Percentiles rank a stretch among this genome's conserved stretches.
These are phyloP conservation scores for Sebastes elongatus DNA, from an alignment of 2,797 vertebrate genomes.

Conservation along the genomic window DNA sequence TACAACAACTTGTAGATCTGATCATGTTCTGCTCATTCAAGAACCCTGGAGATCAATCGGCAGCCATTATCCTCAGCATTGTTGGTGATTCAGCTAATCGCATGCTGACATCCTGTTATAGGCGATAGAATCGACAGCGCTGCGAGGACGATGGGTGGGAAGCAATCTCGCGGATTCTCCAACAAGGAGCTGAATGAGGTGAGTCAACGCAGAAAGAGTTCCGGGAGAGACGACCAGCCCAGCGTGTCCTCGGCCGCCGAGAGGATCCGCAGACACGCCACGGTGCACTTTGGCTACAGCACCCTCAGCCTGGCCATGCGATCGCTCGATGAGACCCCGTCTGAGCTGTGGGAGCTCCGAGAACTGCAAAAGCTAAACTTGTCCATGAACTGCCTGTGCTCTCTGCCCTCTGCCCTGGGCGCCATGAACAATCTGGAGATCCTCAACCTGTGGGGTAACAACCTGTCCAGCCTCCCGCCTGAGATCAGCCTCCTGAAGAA, in stretches of 20 bases:
- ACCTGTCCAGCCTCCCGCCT: slow-evolving; percentile 86
- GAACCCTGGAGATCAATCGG: slow-evolving; percentile 29
- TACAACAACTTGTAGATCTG: not conserved
- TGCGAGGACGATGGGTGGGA: slow-evolving; percentile 83
- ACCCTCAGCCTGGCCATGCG: slow-evolving; percentile 91
- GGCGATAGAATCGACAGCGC: not conserved
- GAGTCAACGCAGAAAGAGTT: slow-evolving; percentile 56
- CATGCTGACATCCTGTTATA: slow-evolving; percentile 27
- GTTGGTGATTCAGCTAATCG: slow-evolving; percentile 13
- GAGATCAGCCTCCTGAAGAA: slow-evolving; percentile 90
- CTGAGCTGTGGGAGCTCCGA: slow-evolving; percentile 89
- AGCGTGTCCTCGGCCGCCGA: slow-evolving; percentile 77
- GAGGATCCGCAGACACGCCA: slow-evolving; percentile 78
- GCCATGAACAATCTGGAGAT: slow-evolving; percentile 89
- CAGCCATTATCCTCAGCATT: slow-evolving; percentile 10
- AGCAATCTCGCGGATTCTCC: slow-evolving; percentile 75
- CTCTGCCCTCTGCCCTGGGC: slow-evolving; percentile 84
- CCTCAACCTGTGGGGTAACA: slow-evolving; percentile 90
- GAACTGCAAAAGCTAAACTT: slow-evolving; percentile 95
- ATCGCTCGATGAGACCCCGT: slow-evolving; percentile 84
- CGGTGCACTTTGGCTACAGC: slow-evolving; percentile 82
- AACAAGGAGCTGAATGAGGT: slow-evolving; percentile 73
- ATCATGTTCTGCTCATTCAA: slow-evolving; percentile 38
- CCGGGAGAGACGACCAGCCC: slow-evolving; percentile 68
- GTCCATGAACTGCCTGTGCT: slow-evolving; percentile 87